Evolutionary conservation across 2,888 invertebrate species (phyloP), one percentile per base, ranked within the genome.

Genomic region (Drosophila robusta): DNA sequence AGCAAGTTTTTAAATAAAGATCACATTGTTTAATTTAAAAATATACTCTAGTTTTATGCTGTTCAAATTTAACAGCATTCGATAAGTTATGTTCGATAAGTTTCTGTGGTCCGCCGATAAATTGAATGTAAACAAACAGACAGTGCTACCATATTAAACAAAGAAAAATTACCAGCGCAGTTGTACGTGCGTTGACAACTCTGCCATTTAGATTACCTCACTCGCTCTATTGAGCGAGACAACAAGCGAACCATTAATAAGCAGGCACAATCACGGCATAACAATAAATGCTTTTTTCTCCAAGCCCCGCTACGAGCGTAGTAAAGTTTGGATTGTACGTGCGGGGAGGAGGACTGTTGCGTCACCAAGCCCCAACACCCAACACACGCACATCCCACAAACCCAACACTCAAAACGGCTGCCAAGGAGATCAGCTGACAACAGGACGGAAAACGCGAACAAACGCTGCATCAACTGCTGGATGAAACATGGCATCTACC

Each of bases 211-310:
- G 47, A 70, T 75, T 75, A 75, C 52, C 70, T 63, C 75, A 75
- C 75, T 75, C 75, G 75, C 75, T 75, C 75, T 75, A n/a, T 60
- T 56, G 75, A 75, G 75, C 63, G 75, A 75, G 75, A 75, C 63
- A 72, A 51, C 69, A 75, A 61, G 63, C 68, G 68, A 52, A 61
- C 64, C 60, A 68, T 69, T 75, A 75, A 61, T 75, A 72, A 75
- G 75, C 58, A 71, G 62, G 38, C 56, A 71, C 45, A 75, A 75
- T 63, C 49, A 71, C 71, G 68, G 75, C 75, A 75, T 75, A 75
- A 75, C 72, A 75, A 75, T 75, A 75, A 75, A 75, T 75, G 72
- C 68, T 75, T 75, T 75, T 72, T 71, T 75, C 75, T 38, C 54
- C 57, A 69, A 75, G 47, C 63, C 58, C 44, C 11, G 60, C 64